Evolutionary conservation across 1,140 invertebrate genomes (phyloP), one percentile per base, ranked within the genome.

Genomic region (Anastrepha obliqua): DNA sequence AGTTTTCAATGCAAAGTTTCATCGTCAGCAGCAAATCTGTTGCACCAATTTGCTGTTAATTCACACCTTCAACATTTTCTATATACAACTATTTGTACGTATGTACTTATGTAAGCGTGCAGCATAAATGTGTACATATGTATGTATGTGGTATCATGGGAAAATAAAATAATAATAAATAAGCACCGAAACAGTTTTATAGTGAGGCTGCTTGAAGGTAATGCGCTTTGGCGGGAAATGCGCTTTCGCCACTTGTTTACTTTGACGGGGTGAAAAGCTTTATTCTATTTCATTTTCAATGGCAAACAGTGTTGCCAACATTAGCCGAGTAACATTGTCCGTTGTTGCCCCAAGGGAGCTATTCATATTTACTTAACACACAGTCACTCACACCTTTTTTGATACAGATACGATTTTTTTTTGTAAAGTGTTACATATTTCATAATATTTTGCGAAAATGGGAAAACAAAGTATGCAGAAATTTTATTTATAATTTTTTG

Each of bases 281-380:
- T 74, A 47, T n/a, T 47, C n/a, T 11, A 74, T 51, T 74, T 74
- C 65, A 70, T 42, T 70, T 70, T 70, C 70, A 74, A 74, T 74
- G 70, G 70, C 70, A 74, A 44, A 47, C 17, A 74, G 44, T 74
- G 44, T 74, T 51, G 70, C 70, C 44, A 51, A 17, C 70, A 47
- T 74, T 74, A 11, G 4, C 20, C 8, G 3, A 65, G 29, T 29
- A 29, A 29, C 29, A 29, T 29, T 29, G 29, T 29, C 29, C 29
- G 29, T 29, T 29, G 29, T 29, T 29, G 29, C 1, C 1, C 29
- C 29, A 29, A 29, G 1, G 29, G 29, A 29, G 29, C 29, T 29
- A 29, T 29, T 29, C 29, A 29, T 29, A 29, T 29, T 29, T 29
- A 29, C 29, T 29, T 29, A 29, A 29, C 29, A 29, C 29, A 29